Base-by-base conservation (phyloP, 2,113 vertebrate species). In the Girardinichthys multiradiatus region DNA sequence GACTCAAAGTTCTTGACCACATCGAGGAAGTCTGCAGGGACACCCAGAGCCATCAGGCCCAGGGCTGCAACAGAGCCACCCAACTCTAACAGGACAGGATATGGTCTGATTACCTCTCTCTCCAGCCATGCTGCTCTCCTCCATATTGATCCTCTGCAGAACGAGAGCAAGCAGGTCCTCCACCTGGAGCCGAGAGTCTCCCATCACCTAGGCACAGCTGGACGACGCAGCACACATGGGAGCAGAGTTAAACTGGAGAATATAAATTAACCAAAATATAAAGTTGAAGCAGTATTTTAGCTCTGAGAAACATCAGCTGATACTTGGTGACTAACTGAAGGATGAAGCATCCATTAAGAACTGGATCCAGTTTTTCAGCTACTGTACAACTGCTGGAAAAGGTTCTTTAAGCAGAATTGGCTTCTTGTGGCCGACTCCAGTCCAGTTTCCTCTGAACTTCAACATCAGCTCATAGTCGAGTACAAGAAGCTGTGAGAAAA, bases 1-100 rank as follows among this genome's bases (percentile, higher is more conserved):
- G 24, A 72, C 86, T 96, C 95, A 0, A 95, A 90, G 84, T 83
- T 87, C 28, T 57, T 90, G 57, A 89, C 86, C 1, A 95, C 77
- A 14, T 90, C 90, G 1, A 94, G 70, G 1, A 88, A 85, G 37
- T 93, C 95, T 96, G 85, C 29, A 21, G 24, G 4, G 24, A 70
- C 12, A 57, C 4, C 12, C 10, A 0, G 4, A 59, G 30, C 33
- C 51, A 27, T 30, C 30, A 59, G 14, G 35, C 39, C 35, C 48
- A 39, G 9, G 37, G 37, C 9, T 12, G 9, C 12, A 27, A 24
- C 1, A 15, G 14, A 17, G 19, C 31, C 24, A 39, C 33, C 17
- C 4, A 17, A 12, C 15, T 8, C 1, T 29, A 61, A 15, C 17
- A 35, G 31, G 29, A 61, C 10, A 2, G 21, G 27, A 4, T 17